Base-by-base conservation (phyloP, 2,113 vertebrate genomes). In the Anolis carolinensis region DNA sequence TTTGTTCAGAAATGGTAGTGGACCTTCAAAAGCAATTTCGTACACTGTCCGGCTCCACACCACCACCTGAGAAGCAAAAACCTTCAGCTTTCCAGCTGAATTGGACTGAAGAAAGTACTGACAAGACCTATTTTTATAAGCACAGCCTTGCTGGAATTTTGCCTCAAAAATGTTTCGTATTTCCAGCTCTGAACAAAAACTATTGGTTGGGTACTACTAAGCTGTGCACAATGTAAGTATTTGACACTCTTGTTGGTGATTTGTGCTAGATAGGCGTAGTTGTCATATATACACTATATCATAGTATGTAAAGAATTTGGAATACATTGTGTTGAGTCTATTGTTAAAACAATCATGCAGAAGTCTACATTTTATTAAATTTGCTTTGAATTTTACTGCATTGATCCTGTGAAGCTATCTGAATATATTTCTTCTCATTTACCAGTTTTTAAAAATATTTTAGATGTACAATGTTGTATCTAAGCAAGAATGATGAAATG, bases 61-160 rank as follows among this genome's bases (percentile, higher is more conserved):
- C 21, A 25, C 36, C 83, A 79, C 52, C 84, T 72, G 90, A 89
- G 67, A 81, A 88, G 68, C 90, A 89, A 39, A 25, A 68, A 2
- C 95, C 97, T 73, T 97, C 97, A 72, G 97, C 96, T 93, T 99
- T 98, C 95, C 95, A 94, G 89, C 97, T 99, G 92, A 93, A 73
- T 0, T 99, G 98, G 98, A 96, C 96, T 70, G 94, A 95, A 27
- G 95, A 93, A 90, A 94, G 90, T 63, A 30, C 92, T 0, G 94
- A 96, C 59, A 95, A 92, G 75, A 95, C 90, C 79, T 97, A 97
- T 92, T 96, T 98, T 93, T 96, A 97, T 10, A 91, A 94, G 25
- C 94, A 96, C 68, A 97, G 88, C 71, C 96, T 99, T 86, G 93
- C 93, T 83, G 93, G 87, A n/a, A 21, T 96, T 72, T n/a, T 97